These are phyloP conservation scores for Triplophysa yarkandensis DNA, from an alignment of 2,797 vertebrate species.

Conservation along the genomic window DNA sequence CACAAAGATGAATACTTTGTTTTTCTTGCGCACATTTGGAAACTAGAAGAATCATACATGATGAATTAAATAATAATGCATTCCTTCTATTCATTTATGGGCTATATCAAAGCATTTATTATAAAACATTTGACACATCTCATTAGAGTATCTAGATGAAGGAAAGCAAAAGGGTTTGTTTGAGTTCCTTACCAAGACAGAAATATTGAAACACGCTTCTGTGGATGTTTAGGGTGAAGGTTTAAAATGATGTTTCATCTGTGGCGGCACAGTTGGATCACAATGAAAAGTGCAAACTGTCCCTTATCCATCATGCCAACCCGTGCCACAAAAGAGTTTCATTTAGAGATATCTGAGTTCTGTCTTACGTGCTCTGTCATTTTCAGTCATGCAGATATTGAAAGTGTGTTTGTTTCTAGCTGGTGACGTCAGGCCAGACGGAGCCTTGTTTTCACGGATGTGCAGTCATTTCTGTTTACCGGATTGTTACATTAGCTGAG, in stretches of 20 bases:
- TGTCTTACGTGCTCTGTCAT: conserved; percentile 30
- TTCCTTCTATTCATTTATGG: too few relatives aligned
- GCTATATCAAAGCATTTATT: too few relatives aligned
- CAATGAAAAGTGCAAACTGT: conserved; percentile 15
- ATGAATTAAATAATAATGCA: too few relatives aligned
- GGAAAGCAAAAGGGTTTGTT: neutral
- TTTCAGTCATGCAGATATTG: conserved; percentile 32
- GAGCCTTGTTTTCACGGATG: conserved; percentile 27
- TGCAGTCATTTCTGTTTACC: conserved; percentile 39
- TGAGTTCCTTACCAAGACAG: conserved; percentile 1
- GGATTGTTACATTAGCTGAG: conserved; percentile 24
- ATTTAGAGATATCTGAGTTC: conserved; percentile 8
- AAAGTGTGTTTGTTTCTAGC: neutral
- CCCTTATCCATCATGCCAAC: conserved; percentile 10
- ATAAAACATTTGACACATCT: too few relatives aligned
- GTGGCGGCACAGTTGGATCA: neutral
- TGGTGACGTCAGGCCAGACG: conserved; percentile 12
- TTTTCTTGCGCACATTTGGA: too few relatives aligned
- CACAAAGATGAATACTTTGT: neutral
- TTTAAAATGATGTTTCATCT: neutral
- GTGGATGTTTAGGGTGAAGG: neutral
- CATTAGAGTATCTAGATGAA: too few relatives aligned
- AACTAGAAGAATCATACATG: too few relatives aligned
- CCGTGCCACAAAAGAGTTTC: conserved; percentile 21
- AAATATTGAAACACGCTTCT: neutral